Evolutionary conservation across 2,113 vertebrate species (phyloP), one percentile per base, ranked within the genome.

Genomic region (Tichodroma muraria): DNA sequence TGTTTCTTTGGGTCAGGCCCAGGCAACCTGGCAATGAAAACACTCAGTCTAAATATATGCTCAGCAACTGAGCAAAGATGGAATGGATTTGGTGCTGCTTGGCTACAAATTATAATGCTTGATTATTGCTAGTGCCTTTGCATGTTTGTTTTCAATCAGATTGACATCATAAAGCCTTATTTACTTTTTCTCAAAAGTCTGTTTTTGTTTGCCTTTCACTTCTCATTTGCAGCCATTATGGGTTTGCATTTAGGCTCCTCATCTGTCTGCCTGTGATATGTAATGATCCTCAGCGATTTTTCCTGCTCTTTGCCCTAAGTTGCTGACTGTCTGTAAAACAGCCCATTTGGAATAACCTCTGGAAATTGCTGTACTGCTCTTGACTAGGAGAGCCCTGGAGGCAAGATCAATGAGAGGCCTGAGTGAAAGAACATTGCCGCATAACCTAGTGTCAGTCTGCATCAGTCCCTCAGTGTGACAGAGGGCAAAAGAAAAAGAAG

Each of bases 201-300:
- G 71, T 94, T 97, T 94, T 85, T 42, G 64, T 91, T 97, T 93
- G 82, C 84, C 77, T 95, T 94, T 93, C 72, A 90, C 88, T 94
- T 95, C 85, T 93, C 61, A 93, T 91, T 83, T 91, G 68, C 66
- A 89, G 69, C 52, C 8, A 19, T 66, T 80, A 42, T 1, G 18
- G 76, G 47, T 66, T 89, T 88, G 72, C 61, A 44, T 94, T 91
- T 80, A 80, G 66, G 65, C 69, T 82, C 80, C 66, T 97, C 75
- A 78, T 93, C 68, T 89, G 21, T 88, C 69, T 78, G 57, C 47
- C 75, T 65, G 45, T 88, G 83, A 85, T 80, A 65, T 33, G 61
- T 72, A 93, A 80, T 44, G 65, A 75, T 72, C 54, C 64, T 90
- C 73, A 69, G 60, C 1, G 37, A 49, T 85, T 81, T 81, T 69